These are phyloP conservation scores for Bursaphelenchus mucronatus DNA, from an alignment of 1,140 invertebrate genomes.

Conservation along the genomic window DNA sequence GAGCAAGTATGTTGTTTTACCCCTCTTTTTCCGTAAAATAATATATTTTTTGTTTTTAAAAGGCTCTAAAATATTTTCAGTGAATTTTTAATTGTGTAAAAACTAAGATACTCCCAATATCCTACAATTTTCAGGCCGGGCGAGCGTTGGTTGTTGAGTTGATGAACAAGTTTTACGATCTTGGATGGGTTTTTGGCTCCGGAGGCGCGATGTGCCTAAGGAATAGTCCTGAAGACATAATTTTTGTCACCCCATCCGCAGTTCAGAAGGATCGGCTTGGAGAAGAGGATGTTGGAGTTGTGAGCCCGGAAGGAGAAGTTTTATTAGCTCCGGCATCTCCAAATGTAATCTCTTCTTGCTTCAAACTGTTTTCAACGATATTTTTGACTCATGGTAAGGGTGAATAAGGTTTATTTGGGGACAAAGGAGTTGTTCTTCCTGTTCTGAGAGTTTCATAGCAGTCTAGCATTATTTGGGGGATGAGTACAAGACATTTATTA, in stretches of 20 bases:
- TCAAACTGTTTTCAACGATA: constrained; percentile 18
- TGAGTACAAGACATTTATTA: too few species aligned
- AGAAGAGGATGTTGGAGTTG: constrained; percentile 15
- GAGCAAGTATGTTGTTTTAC: too few species aligned
- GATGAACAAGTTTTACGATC: constrained; percentile 15
- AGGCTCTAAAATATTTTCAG: too few species aligned
- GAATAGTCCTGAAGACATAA: background rate
- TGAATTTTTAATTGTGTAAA: too few species aligned
- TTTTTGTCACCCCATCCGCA: constrained; percentile 10
- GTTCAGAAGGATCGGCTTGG: constrained; percentile 11
- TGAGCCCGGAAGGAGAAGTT: background rate
- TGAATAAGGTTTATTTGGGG: background rate
- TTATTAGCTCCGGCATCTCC: background rate
- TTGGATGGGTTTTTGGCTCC: constrained; percentile 19
- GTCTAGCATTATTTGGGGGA: too few species aligned
- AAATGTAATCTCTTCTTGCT: constrained; percentile 10
- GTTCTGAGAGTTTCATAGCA: background rate
- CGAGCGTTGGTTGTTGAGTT: background rate
- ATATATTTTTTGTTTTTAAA: too few species aligned
- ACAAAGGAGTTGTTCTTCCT: background rate
- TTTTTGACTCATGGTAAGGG: constrained; percentile 20
- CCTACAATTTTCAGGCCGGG: too few species aligned
- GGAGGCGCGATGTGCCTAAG: constrained; percentile 19
- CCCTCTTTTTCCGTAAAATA: too few species aligned
- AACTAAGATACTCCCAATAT: too few species aligned